Conservation (phyloP, 2,113 vertebrate species). For the Climacteris rufus region DNA sequence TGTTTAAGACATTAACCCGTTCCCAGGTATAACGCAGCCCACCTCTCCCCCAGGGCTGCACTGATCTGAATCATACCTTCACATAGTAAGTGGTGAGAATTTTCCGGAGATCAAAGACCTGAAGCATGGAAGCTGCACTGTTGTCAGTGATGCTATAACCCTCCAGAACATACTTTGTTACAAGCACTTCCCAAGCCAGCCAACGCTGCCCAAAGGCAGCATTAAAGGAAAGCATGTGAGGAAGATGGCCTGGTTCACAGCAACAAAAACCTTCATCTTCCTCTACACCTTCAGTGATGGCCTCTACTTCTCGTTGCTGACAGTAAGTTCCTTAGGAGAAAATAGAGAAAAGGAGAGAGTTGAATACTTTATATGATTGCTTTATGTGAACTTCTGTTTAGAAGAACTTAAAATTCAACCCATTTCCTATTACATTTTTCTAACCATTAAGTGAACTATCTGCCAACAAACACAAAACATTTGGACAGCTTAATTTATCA, state of each 20-base stretch:
- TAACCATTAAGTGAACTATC: neutral
- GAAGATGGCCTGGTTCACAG: constrained; percentile 86
- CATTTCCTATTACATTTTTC: neutral
- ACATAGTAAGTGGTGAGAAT: constrained; percentile 89
- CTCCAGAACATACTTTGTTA: constrained; percentile 86
- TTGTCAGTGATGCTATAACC: constrained; percentile 91
- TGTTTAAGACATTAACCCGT: neutral
- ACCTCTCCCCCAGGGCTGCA: rapidly evolving
- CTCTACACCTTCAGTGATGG: constrained; percentile 87
- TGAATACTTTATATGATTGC: neutral
- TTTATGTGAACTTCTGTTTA: neutral
- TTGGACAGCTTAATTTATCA: neutral
- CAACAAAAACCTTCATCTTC: constrained; percentile 89
- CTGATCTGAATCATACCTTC: constrained; percentile 67
- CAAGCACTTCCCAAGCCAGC: constrained; percentile 88
- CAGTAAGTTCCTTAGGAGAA: constrained; percentile 81
- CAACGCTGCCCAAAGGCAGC: constrained; percentile 86
- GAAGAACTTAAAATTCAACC: neutral
- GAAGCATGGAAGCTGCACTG: constrained; percentile 88
- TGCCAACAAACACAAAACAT: neutral
- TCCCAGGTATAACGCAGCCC: neutral
- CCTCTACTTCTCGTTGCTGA: constrained; percentile 87
- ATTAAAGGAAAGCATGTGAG: constrained; percentile 86
- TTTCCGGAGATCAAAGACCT: constrained; percentile 86
- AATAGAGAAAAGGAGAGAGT: neutral